Evolutionary conservation across 1,140 invertebrate species (phyloP), one percentile per base, ranked within the genome.

Genomic region (Harpegnathos saltator): DNA sequence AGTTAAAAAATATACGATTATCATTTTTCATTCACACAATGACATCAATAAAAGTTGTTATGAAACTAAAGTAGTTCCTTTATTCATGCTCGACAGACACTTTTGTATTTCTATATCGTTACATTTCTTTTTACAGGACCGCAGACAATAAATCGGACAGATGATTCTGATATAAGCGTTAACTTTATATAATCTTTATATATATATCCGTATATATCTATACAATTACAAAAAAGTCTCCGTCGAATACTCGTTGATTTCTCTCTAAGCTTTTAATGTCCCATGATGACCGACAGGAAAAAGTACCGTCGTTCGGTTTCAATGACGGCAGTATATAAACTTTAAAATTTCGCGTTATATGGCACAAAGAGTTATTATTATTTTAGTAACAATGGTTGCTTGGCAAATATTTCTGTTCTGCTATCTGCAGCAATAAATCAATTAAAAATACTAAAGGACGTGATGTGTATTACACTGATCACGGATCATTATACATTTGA

Each of bases 31-130:
- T 86, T 86, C 81, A 58, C 44, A 84, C 78, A 87, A 87, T 85
- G 84, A 91, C 77, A 82, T 86, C 80, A 92, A 92, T 92, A 92
- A 92, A 92, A 86, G 83, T 88, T 91, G 78, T 92, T 91, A 91
- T 78, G 73, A 89, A 87, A 90, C 85, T 87, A 83, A 85, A 88
- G 59, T 83, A 22, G 48, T 81, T 74, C 22, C 75, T 81, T 80
- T 85, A 87, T 85, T 85, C 65, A 19, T 80, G 74, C 59, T 77
- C 15, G 73, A 33, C 56, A 58, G 29, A 82, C 52, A 71, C 17
- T 77, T 82, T 17, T 52, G 73, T 73, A 66, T 44, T 11, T 78
- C 65, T 80, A 71, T 80, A 63, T 85, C 12, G 38, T 75, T 87
- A 69, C 48, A 87, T 12, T 58, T 58, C 29, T 84, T 74, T 85